A percentile compares a stretch with the other conserved stretches of the same genome.
Evolutionary conservation across 2,113 vertebrate species (phyloP).

Genomic region (Anhinga anhinga): DNA sequence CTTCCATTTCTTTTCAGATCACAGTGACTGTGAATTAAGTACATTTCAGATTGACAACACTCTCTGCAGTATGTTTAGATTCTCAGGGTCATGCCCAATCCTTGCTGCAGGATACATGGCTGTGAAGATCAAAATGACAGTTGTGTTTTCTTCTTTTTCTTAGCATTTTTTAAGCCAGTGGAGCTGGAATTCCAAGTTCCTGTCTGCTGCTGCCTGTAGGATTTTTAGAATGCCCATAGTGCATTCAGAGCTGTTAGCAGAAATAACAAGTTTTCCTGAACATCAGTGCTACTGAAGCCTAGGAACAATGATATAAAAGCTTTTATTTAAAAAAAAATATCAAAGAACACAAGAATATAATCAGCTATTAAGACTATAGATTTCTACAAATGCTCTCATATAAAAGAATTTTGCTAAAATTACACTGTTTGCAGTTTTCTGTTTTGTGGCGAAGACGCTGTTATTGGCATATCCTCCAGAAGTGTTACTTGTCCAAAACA

Average conservation of each 20-base stretch:
- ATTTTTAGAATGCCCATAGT: not conserved
- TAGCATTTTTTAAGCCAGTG: not conserved
- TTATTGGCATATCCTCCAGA: not conserved
- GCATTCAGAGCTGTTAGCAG: not conserved
- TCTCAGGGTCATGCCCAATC: not conserved
- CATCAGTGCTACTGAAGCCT: not conserved
- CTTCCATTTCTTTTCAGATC: not conserved
- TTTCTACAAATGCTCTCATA: not conserved
- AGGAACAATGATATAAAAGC: not conserved
- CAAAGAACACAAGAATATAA: not conserved
- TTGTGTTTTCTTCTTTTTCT: conserved; percentile 6
- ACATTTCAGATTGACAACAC: not conserved
- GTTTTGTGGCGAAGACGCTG: not conserved
- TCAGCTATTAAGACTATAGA: not conserved
- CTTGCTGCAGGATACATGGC: not conserved
- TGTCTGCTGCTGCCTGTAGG: not conserved
- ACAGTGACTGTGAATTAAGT: not conserved
- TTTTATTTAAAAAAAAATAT: not conserved
- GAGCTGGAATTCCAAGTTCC: not conserved
- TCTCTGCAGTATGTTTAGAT: not conserved
- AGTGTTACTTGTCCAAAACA: rapidly evolving
- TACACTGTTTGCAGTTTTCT: not conserved
- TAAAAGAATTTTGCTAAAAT: not conserved
- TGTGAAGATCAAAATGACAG: not conserved
- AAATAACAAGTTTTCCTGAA: not conserved